Evolutionary conservation across 2,797 vertebrate species (phyloP).

Genomic region (Sebastes goodei): DNA sequence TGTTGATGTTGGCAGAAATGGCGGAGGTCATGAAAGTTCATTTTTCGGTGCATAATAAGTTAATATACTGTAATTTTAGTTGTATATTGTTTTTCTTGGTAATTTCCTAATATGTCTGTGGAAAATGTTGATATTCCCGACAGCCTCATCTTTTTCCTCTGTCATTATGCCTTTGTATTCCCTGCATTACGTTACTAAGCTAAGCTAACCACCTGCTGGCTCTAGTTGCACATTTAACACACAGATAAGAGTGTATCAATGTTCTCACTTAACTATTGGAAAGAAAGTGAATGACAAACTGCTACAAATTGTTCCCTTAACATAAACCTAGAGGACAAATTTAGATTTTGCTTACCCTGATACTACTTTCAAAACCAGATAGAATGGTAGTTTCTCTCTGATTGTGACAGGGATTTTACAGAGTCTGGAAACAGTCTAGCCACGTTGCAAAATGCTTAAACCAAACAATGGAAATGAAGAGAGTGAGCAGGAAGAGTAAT

Average conservation of each 20-base stretch:
- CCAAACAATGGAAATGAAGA: neutral
- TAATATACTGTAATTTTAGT: fast-evolving
- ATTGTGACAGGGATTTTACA: neutral
- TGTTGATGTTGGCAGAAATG: too few relatives aligned
- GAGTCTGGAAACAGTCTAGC: neutral
- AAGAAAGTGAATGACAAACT: too few relatives aligned
- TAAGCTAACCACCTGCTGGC: neutral
- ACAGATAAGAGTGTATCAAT: neutral
- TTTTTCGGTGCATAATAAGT: too few relatives aligned
- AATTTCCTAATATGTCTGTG: fast-evolving
- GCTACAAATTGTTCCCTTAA: neutral
- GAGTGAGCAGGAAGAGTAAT: neutral
- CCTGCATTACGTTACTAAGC: neutral
- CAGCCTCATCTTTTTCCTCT: too few relatives aligned
- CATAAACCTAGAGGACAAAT: neutral
- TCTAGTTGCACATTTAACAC: neutral
- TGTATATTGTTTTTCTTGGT: fast-evolving
- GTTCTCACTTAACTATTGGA: too few relatives aligned
- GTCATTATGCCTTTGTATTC: fast-evolving
- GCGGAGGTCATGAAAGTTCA: fast-evolving
- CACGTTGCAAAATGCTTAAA: neutral
- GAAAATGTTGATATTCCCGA: too few relatives aligned
- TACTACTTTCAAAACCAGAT: neutral
- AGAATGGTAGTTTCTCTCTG: neutral
- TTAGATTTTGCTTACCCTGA: neutral